Conservation (phyloP, 2,888 invertebrate genomes). For the Parelbella ahira region DNA sequence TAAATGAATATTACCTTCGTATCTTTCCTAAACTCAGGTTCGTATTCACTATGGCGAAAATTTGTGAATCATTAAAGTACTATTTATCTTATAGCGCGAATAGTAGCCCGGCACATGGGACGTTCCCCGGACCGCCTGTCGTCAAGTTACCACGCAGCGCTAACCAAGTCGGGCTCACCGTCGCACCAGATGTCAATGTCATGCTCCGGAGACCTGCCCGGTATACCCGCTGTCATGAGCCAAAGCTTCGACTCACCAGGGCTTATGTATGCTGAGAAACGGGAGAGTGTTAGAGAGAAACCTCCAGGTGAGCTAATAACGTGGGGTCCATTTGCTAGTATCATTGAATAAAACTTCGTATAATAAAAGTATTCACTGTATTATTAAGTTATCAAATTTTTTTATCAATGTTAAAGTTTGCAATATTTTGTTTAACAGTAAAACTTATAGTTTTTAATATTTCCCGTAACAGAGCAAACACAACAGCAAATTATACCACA, state of each 20-base stretch:
- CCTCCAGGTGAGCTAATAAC: neutral
- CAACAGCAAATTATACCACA: slow-evolving; percentile 7
- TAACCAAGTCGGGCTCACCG: slow-evolving; percentile 50
- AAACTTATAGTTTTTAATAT: no score
- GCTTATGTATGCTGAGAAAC: slow-evolving; percentile 42
- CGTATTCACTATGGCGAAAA: no score
- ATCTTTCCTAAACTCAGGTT: no score
- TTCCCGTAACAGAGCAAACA: slow-evolving; percentile 25
- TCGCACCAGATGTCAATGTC: slow-evolving; percentile 52
- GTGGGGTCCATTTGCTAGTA: no score
- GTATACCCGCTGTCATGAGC: slow-evolving; percentile 44
- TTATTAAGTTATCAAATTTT: no score
- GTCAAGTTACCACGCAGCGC: slow-evolving; percentile 83
- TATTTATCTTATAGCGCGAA: no score
- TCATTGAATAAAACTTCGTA: no score
- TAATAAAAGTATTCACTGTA: no score
- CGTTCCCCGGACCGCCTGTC: slow-evolving; percentile 87
- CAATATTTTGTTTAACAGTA: no score
- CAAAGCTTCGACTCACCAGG: slow-evolving; percentile 63
- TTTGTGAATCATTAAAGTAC: no score
- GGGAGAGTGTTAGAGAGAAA: slow-evolving; percentile 34
- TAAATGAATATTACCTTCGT: no score
- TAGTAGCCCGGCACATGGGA: slow-evolving; percentile 60
- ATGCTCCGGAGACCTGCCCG: slow-evolving; percentile 52
- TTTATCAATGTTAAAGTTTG: no score